These are phyloP conservation scores for Siphamia tubifer DNA, from an alignment of 2,113 vertebrate genomes.

Conservation along the genomic window DNA sequence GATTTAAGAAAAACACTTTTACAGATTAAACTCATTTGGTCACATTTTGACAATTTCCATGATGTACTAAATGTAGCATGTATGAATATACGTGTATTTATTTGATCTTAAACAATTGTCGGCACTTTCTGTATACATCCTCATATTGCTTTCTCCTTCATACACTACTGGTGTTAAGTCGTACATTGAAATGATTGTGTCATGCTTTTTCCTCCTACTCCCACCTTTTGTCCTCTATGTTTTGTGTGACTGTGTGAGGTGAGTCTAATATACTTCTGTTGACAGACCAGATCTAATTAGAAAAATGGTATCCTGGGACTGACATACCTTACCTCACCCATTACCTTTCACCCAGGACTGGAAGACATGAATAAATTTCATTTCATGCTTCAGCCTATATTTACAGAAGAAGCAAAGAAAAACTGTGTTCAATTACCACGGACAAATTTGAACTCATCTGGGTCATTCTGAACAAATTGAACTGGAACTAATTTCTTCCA, in stretches of 20 bases:
- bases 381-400: conserved; percentile 60
- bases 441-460: conserved; percentile 67
- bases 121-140: background rate
- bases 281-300: background rate
- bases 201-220: no score
- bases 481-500: conserved; percentile 61
- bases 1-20: no score
- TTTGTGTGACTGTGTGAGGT: background rate
- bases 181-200: background rate
- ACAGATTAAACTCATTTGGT: no score
- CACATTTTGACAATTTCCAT: no score
- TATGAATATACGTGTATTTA: no score
- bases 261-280: background rate
- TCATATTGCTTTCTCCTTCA: background rate
- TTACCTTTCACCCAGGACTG: conserved; percentile 38
- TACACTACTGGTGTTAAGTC: background rate
- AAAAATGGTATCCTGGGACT: background rate
- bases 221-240: no score
- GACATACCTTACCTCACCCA: conserved; percentile 25
- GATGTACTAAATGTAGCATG: no score
- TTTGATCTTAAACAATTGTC: no score
- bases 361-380: conserved; percentile 50
- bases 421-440: conserved; percentile 64
- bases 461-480: conserved; percentile 63
- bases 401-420: conserved; percentile 62